phyloP scores from a whole-genome alignment of 2,113 vertebrate species.

The Ahaetulla prasina region DNA sequence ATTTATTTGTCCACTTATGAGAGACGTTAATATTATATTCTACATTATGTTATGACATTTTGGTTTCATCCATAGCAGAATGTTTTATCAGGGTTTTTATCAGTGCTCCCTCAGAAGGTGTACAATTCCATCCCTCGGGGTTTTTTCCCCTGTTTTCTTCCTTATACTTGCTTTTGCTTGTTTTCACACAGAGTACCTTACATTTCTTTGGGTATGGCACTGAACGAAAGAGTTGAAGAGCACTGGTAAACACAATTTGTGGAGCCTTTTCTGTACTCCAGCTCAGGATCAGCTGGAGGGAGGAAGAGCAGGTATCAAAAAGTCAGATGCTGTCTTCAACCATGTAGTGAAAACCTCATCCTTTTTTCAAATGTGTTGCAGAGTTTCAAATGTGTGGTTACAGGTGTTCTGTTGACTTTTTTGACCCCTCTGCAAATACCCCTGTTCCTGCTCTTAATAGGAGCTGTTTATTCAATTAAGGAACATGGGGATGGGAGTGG shows the following conservation, averaged over 20 bases:
- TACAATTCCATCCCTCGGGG: not conserved
- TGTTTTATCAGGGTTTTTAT: not conserved
- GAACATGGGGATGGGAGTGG: not conserved
- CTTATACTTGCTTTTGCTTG: not conserved
- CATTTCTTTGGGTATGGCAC: not conserved
- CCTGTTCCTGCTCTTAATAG: not conserved
- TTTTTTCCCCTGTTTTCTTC: not conserved
- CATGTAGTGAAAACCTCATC: not conserved
- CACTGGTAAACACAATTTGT: not conserved
- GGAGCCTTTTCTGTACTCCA: not conserved
- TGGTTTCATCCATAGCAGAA: not conserved
- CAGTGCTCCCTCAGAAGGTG: not conserved
- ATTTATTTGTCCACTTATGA: not conserved
- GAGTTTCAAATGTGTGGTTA: not conserved
- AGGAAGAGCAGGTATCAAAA: not conserved
- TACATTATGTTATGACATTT: not conserved
- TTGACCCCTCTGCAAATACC: not conserved
- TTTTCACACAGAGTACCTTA: not conserved
- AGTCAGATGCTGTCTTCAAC: not conserved
- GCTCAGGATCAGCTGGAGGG: not conserved
- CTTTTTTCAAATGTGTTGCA: not conserved
- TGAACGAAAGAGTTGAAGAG: not conserved
- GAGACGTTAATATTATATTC: not conserved
- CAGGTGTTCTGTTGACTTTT: not conserved
- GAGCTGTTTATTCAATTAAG: not conserved